phyloP scores from a whole-genome alignment of 2,888 invertebrate genomes.

The Steinernema carpocapsae region DNA sequence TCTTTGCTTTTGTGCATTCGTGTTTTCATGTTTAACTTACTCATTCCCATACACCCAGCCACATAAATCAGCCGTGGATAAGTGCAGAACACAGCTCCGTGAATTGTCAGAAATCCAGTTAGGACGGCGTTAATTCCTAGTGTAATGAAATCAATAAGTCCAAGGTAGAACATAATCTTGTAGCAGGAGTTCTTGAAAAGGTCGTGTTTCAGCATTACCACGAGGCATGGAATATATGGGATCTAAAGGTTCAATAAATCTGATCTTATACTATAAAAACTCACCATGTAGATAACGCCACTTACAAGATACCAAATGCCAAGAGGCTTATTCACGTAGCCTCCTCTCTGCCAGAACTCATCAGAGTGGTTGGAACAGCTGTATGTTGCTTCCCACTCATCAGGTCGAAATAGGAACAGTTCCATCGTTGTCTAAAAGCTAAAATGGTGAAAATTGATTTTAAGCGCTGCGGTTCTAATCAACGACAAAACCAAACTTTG shows the following conservation, averaged over 20 bases:
- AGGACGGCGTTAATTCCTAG: constrained; percentile 36
- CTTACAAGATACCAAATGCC: constrained; percentile 14
- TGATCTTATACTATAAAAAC: too few species aligned
- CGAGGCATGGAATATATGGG: constrained; percentile 42
- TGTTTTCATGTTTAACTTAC: background rate
- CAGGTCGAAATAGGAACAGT: constrained; percentile 32
- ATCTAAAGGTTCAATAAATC: constrained; percentile 38
- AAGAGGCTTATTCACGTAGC: background rate
- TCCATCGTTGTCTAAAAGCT: constrained; percentile 22
- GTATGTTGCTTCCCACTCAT: constrained; percentile 34
- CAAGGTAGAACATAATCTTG: constrained; percentile 45
- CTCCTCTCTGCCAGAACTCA: background rate
- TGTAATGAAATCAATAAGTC: constrained; percentile 39
- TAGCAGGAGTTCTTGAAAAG: constrained; percentile 42
- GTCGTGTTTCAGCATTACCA: constrained; percentile 39
- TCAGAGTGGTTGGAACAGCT: constrained; percentile 31
- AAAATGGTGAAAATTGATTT: too few species aligned
- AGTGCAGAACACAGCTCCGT: constrained; percentile 37
- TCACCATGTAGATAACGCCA: constrained; percentile 29
- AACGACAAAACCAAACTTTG: too few species aligned
- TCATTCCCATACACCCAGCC: constrained; percentile 10
- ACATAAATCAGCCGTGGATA: constrained; percentile 34
- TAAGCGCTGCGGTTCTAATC: too few species aligned
- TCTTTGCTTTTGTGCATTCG: background rate
- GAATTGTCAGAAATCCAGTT: constrained; percentile 36